A percentile compares a stretch with the other conserved stretches of the same genome.
Evolutionary conservation across 2,797 vertebrate genomes (phyloP).

Genomic region (Pyrrhura leucotis): DNA sequence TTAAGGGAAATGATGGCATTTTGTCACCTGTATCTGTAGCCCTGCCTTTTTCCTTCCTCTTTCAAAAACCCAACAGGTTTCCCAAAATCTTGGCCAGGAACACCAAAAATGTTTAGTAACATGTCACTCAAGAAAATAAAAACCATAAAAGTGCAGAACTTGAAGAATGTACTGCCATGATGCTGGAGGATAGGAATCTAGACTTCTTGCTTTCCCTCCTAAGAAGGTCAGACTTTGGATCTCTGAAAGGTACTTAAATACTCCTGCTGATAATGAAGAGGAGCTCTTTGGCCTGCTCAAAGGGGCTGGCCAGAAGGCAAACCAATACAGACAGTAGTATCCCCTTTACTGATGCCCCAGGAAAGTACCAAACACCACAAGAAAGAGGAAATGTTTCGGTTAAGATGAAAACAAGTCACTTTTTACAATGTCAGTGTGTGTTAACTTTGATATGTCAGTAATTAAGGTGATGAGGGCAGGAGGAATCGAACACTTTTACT

Average conservation of each 20-base stretch:
- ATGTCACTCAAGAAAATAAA: accelerated
- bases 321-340: not conserved
- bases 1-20: not conserved
- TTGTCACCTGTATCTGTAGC: not conserved
- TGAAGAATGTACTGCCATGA: not conserved
- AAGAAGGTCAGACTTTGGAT: not conserved
- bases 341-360: not conserved
- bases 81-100: not conserved
- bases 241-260: not conserved
- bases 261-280: not conserved
- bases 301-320: not conserved
- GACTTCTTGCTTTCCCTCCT: not conserved
- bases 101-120: not conserved
- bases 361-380: not conserved
- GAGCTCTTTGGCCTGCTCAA: not conserved
- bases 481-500: not conserved
- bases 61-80: not conserved
- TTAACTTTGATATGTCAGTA: not conserved
- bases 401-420: not conserved
- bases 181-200: not conserved
- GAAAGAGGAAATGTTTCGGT: not conserved
- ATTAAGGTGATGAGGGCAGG: not conserved
- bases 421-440: not conserved
- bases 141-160: not conserved
- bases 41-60: not conserved